A percentile compares a stretch with the other conserved stretches of the same genome.
phyloP scores from a whole-genome alignment of 1,140 invertebrate genomes.

The Drosophila mojavensis region DNA sequence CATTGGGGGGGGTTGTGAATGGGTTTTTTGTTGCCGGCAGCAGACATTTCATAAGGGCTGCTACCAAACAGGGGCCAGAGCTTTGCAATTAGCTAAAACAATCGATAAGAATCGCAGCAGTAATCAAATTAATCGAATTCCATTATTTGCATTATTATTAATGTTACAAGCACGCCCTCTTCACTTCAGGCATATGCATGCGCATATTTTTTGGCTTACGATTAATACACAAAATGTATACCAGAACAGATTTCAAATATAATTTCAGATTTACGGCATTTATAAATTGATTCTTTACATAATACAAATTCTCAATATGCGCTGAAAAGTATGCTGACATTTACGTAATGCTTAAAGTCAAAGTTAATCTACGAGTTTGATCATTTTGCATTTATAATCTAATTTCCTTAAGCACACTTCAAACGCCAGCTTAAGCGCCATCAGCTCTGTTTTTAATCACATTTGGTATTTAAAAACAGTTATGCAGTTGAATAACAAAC shows the following conservation, averaged over 20 bases:
- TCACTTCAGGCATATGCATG: no score
- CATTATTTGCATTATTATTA: conserved; percentile 18
- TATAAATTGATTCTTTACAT: background rate
- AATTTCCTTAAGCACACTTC: background rate
- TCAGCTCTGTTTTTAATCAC: background rate
- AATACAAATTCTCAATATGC: background rate
- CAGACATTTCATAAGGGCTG: conserved; percentile 6
- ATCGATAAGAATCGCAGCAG: conserved; percentile 34
- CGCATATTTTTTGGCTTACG: no score
- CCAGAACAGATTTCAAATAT: no score
- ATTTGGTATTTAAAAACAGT: background rate
- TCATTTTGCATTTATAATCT: no score
- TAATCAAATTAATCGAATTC: conserved; percentile 32
- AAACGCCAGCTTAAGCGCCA: background rate
- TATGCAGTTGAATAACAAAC: background rate
- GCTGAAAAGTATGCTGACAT: conserved; percentile 11
- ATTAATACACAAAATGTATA: no score
- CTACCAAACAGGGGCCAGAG: background rate
- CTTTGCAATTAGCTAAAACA: conserved; percentile 41
- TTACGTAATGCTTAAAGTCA: no score
- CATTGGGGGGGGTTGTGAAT: conserved; percentile 15
- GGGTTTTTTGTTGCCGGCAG: background rate
- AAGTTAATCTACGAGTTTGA: no score
- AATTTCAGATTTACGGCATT: background rate
- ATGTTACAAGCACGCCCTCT: no score